phyloP scores from a whole-genome alignment of 2,888 invertebrate species.

The Acleris sparsana region DNA sequence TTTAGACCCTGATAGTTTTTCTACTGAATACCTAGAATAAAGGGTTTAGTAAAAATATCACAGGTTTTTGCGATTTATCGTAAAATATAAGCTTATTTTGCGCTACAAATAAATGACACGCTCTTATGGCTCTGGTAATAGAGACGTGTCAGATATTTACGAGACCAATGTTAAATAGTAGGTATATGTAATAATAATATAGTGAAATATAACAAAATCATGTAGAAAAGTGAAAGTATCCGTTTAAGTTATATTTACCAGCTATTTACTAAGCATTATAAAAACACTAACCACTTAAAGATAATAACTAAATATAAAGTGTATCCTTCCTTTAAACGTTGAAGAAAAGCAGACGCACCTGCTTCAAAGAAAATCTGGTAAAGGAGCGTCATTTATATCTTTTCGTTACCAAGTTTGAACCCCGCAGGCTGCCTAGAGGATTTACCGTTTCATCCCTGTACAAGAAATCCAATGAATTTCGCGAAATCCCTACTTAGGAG shows the following conservation, averaged over 20 bases:
- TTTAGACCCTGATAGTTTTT: too few species aligned
- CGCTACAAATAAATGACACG: too few species aligned
- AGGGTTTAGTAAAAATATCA: too few species aligned
- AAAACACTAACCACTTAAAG: not conserved
- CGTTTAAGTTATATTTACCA: not conserved
- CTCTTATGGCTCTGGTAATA: too few species aligned
- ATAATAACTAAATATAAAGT: not conserved
- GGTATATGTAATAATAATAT: too few species aligned
- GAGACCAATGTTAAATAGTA: too few species aligned
- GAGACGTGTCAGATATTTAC: too few species aligned
- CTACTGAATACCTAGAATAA: too few species aligned
- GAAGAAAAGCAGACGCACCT: slow-evolving; percentile 28
- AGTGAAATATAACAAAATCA: too few species aligned
- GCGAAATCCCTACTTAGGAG: slow-evolving; percentile 34
- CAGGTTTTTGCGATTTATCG: too few species aligned
- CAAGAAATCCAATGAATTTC: slow-evolving; percentile 34
- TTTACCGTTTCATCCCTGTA: slow-evolving; percentile 31
- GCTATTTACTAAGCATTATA: not conserved
- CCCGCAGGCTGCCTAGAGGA: slow-evolving; percentile 26
- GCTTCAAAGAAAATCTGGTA: slow-evolving; percentile 25
- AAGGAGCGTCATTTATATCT: slow-evolving; percentile 27
- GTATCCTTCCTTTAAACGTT: slow-evolving; percentile 13
- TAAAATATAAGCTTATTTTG: too few species aligned
- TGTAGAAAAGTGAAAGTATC: too few species aligned
- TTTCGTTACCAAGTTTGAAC: slow-evolving; percentile 27